Conservation (phyloP, 2,797 vertebrate species). For the Ctenochaetus hawaiiensis region DNA sequence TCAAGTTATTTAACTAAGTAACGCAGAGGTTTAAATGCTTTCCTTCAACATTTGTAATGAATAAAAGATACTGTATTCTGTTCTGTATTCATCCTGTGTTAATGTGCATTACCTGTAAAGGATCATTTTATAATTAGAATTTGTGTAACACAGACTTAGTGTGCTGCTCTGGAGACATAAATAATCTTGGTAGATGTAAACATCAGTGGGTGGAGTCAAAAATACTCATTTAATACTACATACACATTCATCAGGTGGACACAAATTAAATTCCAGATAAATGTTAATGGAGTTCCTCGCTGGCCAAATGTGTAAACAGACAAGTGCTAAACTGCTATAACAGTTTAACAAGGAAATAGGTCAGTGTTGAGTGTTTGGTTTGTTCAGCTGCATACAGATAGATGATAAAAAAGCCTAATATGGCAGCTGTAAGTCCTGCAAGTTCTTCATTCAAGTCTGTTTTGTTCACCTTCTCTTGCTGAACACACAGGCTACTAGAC, state of each 20-base stretch:
- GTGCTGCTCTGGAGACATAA: conserved; percentile 8
- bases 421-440: not conserved
- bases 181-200: conserved; percentile 15
- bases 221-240: too few species aligned
- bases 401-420: not conserved
- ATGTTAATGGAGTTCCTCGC: too few species aligned
- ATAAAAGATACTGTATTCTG: not conserved
- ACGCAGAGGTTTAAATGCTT: not conserved
- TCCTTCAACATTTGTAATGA: not conserved
- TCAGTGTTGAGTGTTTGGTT: not conserved
- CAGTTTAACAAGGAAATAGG: too few species aligned
- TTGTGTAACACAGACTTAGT: conserved; percentile 1
- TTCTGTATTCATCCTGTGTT: conserved; percentile 12
- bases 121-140: not conserved
- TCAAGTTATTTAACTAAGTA: not conserved
- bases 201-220: not conserved
- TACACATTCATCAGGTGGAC: too few species aligned
- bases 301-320: too few species aligned
- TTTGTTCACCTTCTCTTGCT: too few species aligned
- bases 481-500: not conserved
- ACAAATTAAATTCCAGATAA: too few species aligned
- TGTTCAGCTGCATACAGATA: not conserved
- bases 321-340: too few species aligned
- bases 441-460: too few species aligned
- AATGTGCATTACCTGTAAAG: not conserved